Evolutionary conservation across 1,140 invertebrate species (phyloP), one percentile per base, ranked within the genome.

Genomic region (Apocrypta bakeri): DNA sequence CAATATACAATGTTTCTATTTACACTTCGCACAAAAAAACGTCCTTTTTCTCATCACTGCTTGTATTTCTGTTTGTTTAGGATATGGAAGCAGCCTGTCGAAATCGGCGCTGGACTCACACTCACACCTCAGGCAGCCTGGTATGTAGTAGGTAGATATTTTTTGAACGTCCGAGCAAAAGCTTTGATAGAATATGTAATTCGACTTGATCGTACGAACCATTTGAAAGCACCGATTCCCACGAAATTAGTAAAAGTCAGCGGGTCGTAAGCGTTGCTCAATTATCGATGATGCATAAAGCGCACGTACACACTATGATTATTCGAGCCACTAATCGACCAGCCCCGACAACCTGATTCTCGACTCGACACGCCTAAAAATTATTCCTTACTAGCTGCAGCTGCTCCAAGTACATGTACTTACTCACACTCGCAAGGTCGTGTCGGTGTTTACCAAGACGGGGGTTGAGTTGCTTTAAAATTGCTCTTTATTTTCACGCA

Each of bases 51-150:
- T 56, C 48, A 56, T n/a, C 21, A 17, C 17, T 17, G n/a, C 31
- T 78, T 48, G 29, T 78, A n/a, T 72, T 84, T 82, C 24, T 84
- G 82, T 80, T 82, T 86, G 94, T 95, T 29, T 91, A 96, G 95
- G 95, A 88, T 96, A 96, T 93, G 94, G 95, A 87, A 94, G 94
- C 88, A 96, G 97, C 92, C 94, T 95, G 91, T 93, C 94, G 64
- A 97, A 97, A 92, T 94, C 96, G 85, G 95, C 95, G 82, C 91
- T 97, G 88, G 96, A 97, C 91, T 95, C 96, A 78, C 96, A 97
- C 91, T 94, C 95, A 87, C 96, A 97, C 93, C 94, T 97, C 85
- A 93, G 96, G 90, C 96, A 97, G 93, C 96, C 96, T 93, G 96
- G 96, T 97, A 92, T 94, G 94, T 92, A 91, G 88, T 90, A 89